These are phyloP conservation scores for Steatornis caripensis DNA, from an alignment of 2,113 vertebrate species.

Conservation along the genomic window DNA sequence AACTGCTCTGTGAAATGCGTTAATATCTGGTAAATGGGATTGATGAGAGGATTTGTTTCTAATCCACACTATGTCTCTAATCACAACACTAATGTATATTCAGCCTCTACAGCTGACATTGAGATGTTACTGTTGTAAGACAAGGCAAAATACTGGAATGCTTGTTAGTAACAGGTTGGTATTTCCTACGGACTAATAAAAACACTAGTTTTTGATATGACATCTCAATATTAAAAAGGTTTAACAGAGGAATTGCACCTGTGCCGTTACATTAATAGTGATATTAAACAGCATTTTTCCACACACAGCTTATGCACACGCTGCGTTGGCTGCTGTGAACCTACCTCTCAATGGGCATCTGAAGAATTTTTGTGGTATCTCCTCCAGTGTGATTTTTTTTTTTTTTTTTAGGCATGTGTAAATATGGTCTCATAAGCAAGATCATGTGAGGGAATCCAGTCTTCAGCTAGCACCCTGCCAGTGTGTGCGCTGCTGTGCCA, in stretches of 20 bases:
- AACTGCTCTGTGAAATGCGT: not conserved
- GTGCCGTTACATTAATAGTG: rapidly evolving
- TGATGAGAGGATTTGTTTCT: not conserved
- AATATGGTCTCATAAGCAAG: not conserved
- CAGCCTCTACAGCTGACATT: not conserved
- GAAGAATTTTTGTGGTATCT: rapidly evolving
- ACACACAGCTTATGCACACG: rapidly evolving
- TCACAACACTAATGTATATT: not conserved
- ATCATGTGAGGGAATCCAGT: rapidly evolving
- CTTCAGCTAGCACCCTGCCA: not conserved
- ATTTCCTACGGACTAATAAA: not conserved
- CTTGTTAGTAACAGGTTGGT: rapidly evolving
- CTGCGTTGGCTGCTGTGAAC: rapidly evolving
- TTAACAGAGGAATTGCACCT: not conserved
- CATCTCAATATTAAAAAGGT: rapidly evolving
- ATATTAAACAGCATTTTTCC: rapidly evolving
- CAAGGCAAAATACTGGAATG: not conserved
- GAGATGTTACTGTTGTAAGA: not conserved
- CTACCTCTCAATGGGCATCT: rapidly evolving
- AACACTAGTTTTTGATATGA: rapidly evolving
- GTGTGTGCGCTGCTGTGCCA: rapidly evolving
- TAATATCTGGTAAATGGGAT: not conserved
- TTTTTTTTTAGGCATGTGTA: rapidly evolving
- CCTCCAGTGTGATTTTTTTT: too few species aligned
- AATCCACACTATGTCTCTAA: not conserved